Percentiles rank a stretch among this genome's conserved stretches.
phyloP scores from a whole-genome alignment of 2,113 vertebrate species.

The Oplegnathus fasciatus region DNA sequence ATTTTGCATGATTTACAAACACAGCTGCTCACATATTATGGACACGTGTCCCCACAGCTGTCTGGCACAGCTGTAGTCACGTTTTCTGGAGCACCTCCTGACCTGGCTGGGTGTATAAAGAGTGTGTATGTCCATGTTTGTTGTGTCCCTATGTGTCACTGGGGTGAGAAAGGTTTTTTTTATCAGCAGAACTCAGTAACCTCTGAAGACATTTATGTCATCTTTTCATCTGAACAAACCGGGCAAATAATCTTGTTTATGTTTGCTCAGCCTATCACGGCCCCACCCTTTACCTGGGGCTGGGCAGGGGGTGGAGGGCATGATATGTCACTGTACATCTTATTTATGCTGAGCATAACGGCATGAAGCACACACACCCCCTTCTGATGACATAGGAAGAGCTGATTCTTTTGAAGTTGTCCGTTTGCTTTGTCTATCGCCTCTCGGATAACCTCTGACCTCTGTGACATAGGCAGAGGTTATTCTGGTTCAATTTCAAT shows the following conservation, averaged over 20 bases:
- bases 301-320: background rate
- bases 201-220: conserved; percentile 24
- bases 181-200: conserved; percentile 22
- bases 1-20: conserved; percentile 59
- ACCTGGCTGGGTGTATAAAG: background rate
- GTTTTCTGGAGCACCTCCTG: background rate
- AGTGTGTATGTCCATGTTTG: background rate
- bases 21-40: conserved; percentile 51
- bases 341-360: conserved; percentile 38
- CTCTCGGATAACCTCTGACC: conserved; percentile 56
- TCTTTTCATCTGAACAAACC: conserved; percentile 23
- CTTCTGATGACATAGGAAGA: conserved; percentile 46
- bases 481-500: conserved; percentile 48
- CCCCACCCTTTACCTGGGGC: conserved; percentile 54
- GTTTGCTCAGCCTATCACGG: conserved; percentile 57
- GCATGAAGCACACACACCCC: conserved; percentile 21
- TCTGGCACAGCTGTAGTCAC: conserved; percentile 5
- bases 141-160: background rate
- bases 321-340: conserved; percentile 28
- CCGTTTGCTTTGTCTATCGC: conserved; percentile 52
- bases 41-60: conserved; percentile 32
- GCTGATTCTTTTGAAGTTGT: conserved; percentile 66
- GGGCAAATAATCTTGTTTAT: conserved; percentile 44
- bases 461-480: conserved; percentile 43
- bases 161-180: background rate